Conservation (phyloP, 2,888 invertebrate genomes). For the Melanophora roralis region DNA sequence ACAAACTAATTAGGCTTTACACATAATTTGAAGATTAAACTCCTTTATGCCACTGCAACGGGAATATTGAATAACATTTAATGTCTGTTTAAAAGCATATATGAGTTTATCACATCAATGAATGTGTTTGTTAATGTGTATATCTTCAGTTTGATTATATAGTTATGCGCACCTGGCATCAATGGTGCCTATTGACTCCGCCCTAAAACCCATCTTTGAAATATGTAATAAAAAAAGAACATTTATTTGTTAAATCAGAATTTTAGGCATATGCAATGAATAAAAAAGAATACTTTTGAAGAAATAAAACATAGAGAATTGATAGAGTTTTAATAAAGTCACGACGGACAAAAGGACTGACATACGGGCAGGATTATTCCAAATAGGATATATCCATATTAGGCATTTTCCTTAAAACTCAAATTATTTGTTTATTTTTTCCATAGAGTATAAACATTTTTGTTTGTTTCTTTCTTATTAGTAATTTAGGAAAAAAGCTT, state of each 20-base stretch:
- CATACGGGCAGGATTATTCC: background rate
- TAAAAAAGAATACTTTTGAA: constrained; percentile 37
- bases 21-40: background rate
- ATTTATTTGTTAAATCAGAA: constrained; percentile 33
- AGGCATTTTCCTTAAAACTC: constrained; percentile 18
- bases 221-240: background rate
- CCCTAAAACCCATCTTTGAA: constrained; percentile 59
- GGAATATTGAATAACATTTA: constrained; percentile 41
- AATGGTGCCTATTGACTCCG: constrained; percentile 62
- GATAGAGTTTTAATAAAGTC: no score
- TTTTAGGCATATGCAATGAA: constrained; percentile 18
- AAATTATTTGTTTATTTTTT: constrained; percentile 1
- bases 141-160: constrained; percentile 28
- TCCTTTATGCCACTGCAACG: background rate
- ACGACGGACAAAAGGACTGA: constrained; percentile 26
- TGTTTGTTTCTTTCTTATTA: constrained; percentile 1
- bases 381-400: background rate
- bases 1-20: no score
- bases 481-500: background rate
- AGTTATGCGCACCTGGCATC: constrained; percentile 58
- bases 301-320: background rate
- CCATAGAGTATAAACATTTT: background rate
- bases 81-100: constrained; percentile 24
- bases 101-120: background rate
- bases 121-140: background rate